These are phyloP conservation scores for Atta colombica DNA, from an alignment of 1,140 invertebrate genomes.

Conservation along the genomic window DNA sequence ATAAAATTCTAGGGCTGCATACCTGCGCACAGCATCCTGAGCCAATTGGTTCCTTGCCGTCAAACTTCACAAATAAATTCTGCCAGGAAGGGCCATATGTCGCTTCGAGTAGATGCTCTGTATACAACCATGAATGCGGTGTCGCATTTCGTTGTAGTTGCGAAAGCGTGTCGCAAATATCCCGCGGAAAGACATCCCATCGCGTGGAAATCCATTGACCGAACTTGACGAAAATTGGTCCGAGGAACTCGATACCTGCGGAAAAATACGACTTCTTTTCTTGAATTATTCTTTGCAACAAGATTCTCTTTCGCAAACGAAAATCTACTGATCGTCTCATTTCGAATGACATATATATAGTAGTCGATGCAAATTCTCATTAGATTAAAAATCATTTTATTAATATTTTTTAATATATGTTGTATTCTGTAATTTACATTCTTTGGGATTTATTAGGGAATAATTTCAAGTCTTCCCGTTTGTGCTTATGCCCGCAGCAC, in stretches of 20 bases:
- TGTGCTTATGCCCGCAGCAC: no score
- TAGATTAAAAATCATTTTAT: no score
- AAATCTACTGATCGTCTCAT: no score
- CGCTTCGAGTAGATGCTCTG: constrained; percentile 76
- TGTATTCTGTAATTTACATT: no score
- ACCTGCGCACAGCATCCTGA: constrained; percentile 88
- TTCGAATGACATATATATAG: no score
- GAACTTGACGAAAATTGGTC: constrained; percentile 87
- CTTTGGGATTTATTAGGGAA: no score
- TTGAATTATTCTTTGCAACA: not conserved
- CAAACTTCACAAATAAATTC: constrained; percentile 83
- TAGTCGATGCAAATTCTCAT: no score
- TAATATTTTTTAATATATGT: no score
- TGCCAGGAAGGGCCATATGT: constrained; percentile 82
- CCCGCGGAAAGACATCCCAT: constrained; percentile 84
- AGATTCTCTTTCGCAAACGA: not conserved
- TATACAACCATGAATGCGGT: constrained; percentile 84
- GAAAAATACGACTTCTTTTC: not conserved
- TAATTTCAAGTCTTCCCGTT: no score
- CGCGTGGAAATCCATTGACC: constrained; percentile 87
- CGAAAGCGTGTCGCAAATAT: constrained; percentile 84
- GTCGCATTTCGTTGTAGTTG: constrained; percentile 82
- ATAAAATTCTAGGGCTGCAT: not conserved
- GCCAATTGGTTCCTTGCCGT: constrained; percentile 83
- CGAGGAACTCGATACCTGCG: constrained; percentile 83